A percentile compares a stretch with the other conserved stretches of the same genome.
phyloP scores from a whole-genome alignment of 1,140 invertebrate species.

The Condylostylus longicornis region DNA sequence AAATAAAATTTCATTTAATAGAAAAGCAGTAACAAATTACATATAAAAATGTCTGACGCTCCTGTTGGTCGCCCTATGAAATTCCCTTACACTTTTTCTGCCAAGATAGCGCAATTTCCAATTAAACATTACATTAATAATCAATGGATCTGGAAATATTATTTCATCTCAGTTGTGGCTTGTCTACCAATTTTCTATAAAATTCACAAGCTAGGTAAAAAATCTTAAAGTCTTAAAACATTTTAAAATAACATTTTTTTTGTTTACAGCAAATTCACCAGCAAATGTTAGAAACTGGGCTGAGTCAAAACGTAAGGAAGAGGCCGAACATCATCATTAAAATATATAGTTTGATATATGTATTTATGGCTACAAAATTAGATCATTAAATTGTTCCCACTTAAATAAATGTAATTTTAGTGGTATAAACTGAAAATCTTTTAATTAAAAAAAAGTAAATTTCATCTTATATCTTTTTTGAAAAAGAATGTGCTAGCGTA shows the following conservation, averaged over 20 bases:
- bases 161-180: constrained; percentile 34
- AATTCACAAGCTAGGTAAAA: constrained; percentile 48
- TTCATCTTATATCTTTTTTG: too few relatives aligned
- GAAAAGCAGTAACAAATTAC: too few relatives aligned
- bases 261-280: constrained; percentile 47
- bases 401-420: too few relatives aligned
- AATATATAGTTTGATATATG: neutral
- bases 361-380: too few relatives aligned
- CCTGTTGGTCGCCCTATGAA: constrained; percentile 47
- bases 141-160: constrained; percentile 50
- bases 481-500: too few relatives aligned
- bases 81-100: constrained; percentile 55
- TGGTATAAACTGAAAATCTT: too few relatives aligned
- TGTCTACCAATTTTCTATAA: constrained; percentile 47
- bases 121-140: constrained; percentile 44
- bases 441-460: too few relatives aligned
- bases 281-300: constrained; percentile 50
- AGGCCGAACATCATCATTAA: constrained; percentile 34
- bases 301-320: constrained; percentile 43
- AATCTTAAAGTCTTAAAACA: neutral
- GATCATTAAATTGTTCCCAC: too few relatives aligned
- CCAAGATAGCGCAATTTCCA: constrained; percentile 60
- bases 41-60: constrained; percentile 8
- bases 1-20: too few relatives aligned
- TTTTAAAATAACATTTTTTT: constrained; percentile 3